Base-by-base conservation (phyloP, 2,113 vertebrate genomes). In the Sinocyclocheilus rhinocerous region DNA sequence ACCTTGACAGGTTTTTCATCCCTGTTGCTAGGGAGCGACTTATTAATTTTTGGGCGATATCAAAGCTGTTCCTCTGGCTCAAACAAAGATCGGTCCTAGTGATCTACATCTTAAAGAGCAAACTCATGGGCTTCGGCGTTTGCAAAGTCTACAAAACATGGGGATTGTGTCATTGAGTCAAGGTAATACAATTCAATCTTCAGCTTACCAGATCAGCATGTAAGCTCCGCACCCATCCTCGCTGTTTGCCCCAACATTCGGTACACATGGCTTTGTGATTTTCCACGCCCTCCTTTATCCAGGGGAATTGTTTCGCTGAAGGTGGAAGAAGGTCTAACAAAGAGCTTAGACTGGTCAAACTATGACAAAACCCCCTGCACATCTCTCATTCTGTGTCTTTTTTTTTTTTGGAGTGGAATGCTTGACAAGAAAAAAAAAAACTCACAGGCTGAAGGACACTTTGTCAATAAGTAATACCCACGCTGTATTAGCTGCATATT, bases 381-480 rank as follows among this genome's bases (percentile, higher is more conserved):
- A 45, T 76, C 75, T 70, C 48, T 83, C 85, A 79, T 50, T 92
- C 61, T 89, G 73, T n/a, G n/a, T n/a, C n/a, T 85, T 2, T 6
- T 20, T 16, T 20, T 59, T 61, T 33, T 61, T 88, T 50, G 57
- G 77, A 70, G 50, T 33, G 12, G 29, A 9, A 81, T 84, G 72
- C 33, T 77, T 82, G 82, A 63, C 2, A 10, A 0, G 8, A 39
- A 61, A 87, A 89, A 88, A n/a, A 52, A 61, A 9, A 50, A 50
- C 11, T 1, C 55, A 55, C 63, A 57, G 26, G 88, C 59, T 87
- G 86, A 91, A 88, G 87, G 87, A 90, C 86, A 80, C 85, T 88
- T 92, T 90, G 90, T 92, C 90, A 61, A 92, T 91, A 90, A 91
- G 89, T 88, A 90, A 92, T 92, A 88, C 86, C 81, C 89, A 89